These are phyloP conservation scores for Lasioglossum leucozonium DNA, from an alignment of 2,888 invertebrate species.

Conservation along the genomic window DNA sequence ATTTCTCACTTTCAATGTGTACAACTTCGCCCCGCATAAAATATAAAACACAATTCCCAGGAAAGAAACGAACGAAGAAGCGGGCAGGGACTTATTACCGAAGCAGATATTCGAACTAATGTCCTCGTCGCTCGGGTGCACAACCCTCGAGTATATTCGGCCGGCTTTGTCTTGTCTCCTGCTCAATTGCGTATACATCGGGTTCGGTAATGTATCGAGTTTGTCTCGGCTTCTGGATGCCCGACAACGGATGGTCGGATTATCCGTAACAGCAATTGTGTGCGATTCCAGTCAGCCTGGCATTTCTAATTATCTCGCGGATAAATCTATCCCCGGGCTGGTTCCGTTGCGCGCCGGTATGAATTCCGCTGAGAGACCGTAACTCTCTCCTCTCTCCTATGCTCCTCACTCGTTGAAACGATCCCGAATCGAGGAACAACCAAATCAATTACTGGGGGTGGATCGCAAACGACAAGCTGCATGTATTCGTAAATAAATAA, in stretches of 20 bases:
- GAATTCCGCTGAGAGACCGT: slow-evolving; percentile 7
- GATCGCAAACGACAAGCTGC: too few species aligned
- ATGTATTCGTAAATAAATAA: too few species aligned
- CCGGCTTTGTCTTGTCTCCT: slow-evolving; percentile 61
- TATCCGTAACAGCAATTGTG: slow-evolving; percentile 61
- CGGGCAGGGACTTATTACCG: neutral
- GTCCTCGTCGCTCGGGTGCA: slow-evolving; percentile 22
- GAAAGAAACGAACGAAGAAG: neutral
- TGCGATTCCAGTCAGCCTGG: slow-evolving; percentile 47
- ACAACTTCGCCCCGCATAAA: neutral
- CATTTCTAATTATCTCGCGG: slow-evolving; percentile 61
- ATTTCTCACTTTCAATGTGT: neutral
- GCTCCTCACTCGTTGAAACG: neutral
- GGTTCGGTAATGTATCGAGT: slow-evolving; percentile 64
- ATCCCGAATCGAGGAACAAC: neutral
- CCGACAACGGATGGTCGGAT: slow-evolving; percentile 62
- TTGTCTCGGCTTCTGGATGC: slow-evolving; percentile 59
- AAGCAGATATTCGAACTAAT: slow-evolving; percentile 46
- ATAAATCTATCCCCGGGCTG: slow-evolving; percentile 45
- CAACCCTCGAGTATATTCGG: slow-evolving; percentile 47
- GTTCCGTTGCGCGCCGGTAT: slow-evolving; percentile 28
- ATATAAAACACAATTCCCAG: neutral
- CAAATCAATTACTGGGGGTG: neutral
- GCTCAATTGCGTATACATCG: slow-evolving; percentile 63
- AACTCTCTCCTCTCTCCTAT: neutral